Base-by-base conservation (phyloP, 2,797 vertebrate genomes). In the Enteromius thamalakanensis region DNA sequence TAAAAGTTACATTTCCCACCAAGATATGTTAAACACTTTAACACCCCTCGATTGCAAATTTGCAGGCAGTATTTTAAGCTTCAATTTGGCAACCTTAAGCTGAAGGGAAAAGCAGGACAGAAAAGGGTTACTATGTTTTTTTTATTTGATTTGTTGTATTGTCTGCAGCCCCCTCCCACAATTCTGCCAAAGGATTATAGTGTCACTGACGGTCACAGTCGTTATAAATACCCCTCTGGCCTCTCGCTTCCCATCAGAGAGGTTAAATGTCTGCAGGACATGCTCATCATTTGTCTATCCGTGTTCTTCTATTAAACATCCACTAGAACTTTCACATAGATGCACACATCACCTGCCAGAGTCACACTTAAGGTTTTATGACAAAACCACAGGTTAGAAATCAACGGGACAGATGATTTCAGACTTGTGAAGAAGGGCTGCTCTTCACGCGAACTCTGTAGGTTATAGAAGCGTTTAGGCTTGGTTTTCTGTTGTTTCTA, bases 211-310 rank as follows among this genome's bases (percentile, higher is more conserved):
- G 87, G 87, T 84, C 89, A 80, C 84, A 86, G 87, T 87, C 83
- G 80, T 94, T 95, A 96, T 96, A 95, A 94, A 96, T 94, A 94
- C 91, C 89, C 91, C 91, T 89, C 84, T 62, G 83, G 88, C 86
- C 89, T 92, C 91, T 90, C 91, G 88, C 90, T 92, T 91, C 91
- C 93, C 91, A 90, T 90, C 93, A 95, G 92, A 93, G 90, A 93
- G 91, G 90, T 90, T 92, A 90, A 94, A 93, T 92, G 93, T 94
- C 93, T 93, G 93, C 92, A 90, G 93, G 93, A 93, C 91, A 93
- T 94, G 92, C 93, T 94, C 90, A 91, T 91, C 87, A 84, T 94
- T 92, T 92, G 92, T 93, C 89, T 89, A 84, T 90, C 86, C 86
- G 89, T 91, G 92, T 93, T 91, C 86, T 87, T 92, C 87, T 92